Conservation (phyloP, 2,888 invertebrate genomes). For the Drosophila mulleri region DNA sequence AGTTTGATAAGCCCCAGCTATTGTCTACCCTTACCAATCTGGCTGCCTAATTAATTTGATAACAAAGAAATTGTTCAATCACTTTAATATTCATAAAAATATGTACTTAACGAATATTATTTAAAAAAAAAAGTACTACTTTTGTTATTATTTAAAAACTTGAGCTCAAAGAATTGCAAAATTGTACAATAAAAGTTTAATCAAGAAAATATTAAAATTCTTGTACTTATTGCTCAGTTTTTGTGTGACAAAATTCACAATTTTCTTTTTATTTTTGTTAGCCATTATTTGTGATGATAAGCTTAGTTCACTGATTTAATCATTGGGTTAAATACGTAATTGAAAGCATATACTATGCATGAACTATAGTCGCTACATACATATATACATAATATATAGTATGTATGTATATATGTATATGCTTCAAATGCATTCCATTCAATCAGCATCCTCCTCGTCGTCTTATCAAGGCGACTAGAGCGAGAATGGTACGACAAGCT, state of each 20-base stretch:
- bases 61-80: conserved; percentile 1
- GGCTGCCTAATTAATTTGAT: conserved; percentile 25
- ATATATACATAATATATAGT: neutral
- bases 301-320: neutral
- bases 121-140: no score
- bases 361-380: neutral
- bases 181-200: neutral
- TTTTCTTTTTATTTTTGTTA: neutral
- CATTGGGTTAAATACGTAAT: conserved; percentile 5
- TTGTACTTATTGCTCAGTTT: neutral
- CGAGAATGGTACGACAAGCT: conserved; percentile 2
- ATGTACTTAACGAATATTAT: no score
- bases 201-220: neutral
- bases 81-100: no score
- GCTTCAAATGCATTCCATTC: conserved; percentile 14
- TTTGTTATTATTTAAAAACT: no score
- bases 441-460: conserved; percentile 28
- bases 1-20: conserved; percentile 5
- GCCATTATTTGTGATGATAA: neutral
- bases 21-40: conserved; percentile 12
- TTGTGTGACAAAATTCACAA: neutral
- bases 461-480: conserved; percentile 36
- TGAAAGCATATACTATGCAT: no score
- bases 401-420: neutral
- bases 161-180: no score